A percentile compares a stretch with the other conserved stretches of the same genome.
Evolutionary conservation across 2,113 vertebrate species (phyloP).

Genomic region (Otis tarda): DNA sequence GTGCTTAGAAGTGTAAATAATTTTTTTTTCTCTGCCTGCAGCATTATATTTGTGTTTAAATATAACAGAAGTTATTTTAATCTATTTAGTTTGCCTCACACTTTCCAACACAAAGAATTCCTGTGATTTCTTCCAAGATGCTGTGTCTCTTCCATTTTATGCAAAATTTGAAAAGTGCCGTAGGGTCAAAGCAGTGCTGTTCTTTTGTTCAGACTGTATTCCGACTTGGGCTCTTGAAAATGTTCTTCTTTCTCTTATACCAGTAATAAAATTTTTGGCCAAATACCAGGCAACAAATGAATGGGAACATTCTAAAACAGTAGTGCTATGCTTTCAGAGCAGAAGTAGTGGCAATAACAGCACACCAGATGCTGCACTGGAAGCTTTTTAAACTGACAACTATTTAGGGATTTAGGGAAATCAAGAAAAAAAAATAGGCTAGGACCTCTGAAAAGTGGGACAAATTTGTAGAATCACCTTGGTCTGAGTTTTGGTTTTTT

Average conservation of each 20-base stretch:
- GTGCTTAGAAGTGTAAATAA: conserved; percentile 24
- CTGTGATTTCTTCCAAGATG: conserved; percentile 16
- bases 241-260: background rate
- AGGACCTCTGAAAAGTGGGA: background rate
- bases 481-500: background rate
- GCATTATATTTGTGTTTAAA: conserved; percentile 52
- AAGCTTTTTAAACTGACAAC: background rate
- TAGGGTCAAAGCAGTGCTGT: background rate
- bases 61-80: conserved; percentile 38
- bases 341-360: conserved; percentile 12
- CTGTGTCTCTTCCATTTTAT: background rate
- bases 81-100: conserved; percentile 39
- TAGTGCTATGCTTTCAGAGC: background rate
- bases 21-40: background rate
- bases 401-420: conserved; percentile 24
- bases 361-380: conserved; percentile 31
- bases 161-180: background rate
- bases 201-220: background rate
- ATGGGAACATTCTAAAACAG: conserved; percentile 15
- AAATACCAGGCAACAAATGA: conserved; percentile 26
- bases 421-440: background rate
- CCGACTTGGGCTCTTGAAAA: background rate
- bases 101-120: conserved; percentile 53
- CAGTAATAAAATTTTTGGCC: background rate
- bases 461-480: background rate